Base-by-base conservation (phyloP, 2,113 vertebrate species). In the Strigops habroptila region DNA sequence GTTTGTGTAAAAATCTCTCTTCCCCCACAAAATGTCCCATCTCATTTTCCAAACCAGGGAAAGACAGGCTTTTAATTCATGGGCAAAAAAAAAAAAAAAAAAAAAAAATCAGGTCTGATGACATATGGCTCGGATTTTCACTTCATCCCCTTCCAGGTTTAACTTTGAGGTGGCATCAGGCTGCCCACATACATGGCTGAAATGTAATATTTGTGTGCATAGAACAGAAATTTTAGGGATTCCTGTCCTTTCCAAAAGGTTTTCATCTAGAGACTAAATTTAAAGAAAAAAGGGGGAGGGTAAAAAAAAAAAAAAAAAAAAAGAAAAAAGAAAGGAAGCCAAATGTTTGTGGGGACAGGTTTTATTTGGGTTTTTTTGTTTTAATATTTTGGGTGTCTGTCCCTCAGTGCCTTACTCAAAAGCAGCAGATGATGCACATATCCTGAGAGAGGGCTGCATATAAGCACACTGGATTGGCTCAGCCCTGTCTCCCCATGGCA, bases 1-100 rank as follows among this genome's bases (percentile, higher is more conserved):
- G 87, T 53, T 89, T 94, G 53, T 74, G 41, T 81, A 79, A 93
- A 92, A 83, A n/a, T 63, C 85, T 92, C 70, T 71, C 41, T 76
- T 60, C 77, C 41, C 43, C 93, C 94, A 67, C 86, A 95, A 64
- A 97, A 96, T 74, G 94, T 96, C 95, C 96, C 95, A 71, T 92
- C 90, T 94, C 85, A 81, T 81, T 68, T 86, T 96, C 95, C 97
- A 97, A 96, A 88, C 93, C 95, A 88, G 74, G 90, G 39, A 57
- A 85, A 92, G 75, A 96, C 95, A 96, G 83, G 78, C 91, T 93
- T 77, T 80, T 94, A 96, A 96, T 97, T 96, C 96, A 96, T 31
- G 75, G 53, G n/a, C 27, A 30, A 43, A 70, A 64, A 18, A 12
- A 15, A 23, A 31, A 44, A 62, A 15, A 35, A 46, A 16, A 49